Evolutionary conservation across 2,888 invertebrate genomes (phyloP).

Genomic region (Cosmia pyralina): DNA sequence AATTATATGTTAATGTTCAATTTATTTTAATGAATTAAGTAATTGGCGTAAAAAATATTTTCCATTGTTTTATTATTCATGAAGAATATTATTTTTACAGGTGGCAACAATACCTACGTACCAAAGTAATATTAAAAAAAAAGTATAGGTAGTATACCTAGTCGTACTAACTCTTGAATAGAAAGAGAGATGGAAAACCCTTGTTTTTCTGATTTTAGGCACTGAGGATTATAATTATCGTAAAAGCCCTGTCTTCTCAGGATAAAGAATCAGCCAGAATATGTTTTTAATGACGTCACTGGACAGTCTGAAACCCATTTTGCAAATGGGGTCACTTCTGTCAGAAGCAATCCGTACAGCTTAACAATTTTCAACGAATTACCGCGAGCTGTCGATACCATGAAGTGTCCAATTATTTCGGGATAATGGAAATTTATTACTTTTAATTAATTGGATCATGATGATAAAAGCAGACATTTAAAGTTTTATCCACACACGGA

Average conservation of each 20-base stretch:
- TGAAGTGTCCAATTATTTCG: constrained; percentile 32
- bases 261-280: neutral
- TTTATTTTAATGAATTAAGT: constrained; percentile 35
- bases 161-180: neutral
- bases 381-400: constrained; percentile 33
- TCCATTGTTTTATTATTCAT: constrained; percentile 50
- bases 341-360: constrained; percentile 2
- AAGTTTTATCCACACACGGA: neutral
- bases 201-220: neutral
- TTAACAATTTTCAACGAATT: constrained; percentile 23
- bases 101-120: neutral
- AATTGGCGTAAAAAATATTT: constrained; percentile 25
- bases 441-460: constrained; percentile 29
- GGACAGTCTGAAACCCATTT: neutral
- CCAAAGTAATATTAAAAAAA: neutral
- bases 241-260: neutral
- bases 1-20: constrained; percentile 56
- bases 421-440: constrained; percentile 12
- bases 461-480: neutral
- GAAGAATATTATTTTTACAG: neutral
- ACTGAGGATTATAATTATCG: too few relatives aligned
- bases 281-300: constrained; percentile 7
- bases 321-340: constrained; percentile 12
- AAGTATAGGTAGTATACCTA: too few relatives aligned
- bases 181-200: neutral